Base-by-base conservation (phyloP, 2,113 vertebrate genomes). In the Galbula dea region DNA sequence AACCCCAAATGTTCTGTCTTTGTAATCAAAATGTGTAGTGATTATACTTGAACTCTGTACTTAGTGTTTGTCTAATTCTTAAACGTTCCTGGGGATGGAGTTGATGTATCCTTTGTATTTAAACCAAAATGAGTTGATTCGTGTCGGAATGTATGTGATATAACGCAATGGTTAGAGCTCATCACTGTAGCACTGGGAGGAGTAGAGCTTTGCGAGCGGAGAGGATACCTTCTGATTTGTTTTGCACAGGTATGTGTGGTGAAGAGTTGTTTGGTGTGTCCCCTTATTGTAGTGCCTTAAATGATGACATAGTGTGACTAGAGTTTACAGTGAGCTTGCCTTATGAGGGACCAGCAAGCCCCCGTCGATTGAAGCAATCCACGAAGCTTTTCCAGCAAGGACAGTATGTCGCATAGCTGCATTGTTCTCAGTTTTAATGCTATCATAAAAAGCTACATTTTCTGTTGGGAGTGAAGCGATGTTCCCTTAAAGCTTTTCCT, bases 231-330 rank as follows among this genome's bases (percentile, higher is more conserved):
- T 98, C 95, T 96, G 97, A 96, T 96, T 98, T 98, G 98, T 98
- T 98, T 98, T 98, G 98, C 98, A 98, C 98, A 98, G 98, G 98
- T 98, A 98, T 98, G 98, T 98, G 98, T 98, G 98, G 97, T 98
- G 98, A 97, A 97, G 96, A 97, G 91, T 98, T 97, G 97, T 98
- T 98, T 97, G 96, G 96, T 98, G 98, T 98, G 97, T 96, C 96
- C 95, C 95, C 96, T 97, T 97, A 97, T 98, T 98, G 98, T 98
- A 98, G 98, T 98, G 98, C 98, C 98, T 98, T 98, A 98, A 98
- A 98, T 98, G 98, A 98, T 97, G 95, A 98, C 94, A 97, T 98
- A 98, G 98, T 98, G 98, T 98, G 97, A 96, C 93, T 98, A 98
- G 98, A 97, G 98, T 98, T 98, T 98, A 98, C 98, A 98, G 98